Evolutionary conservation across 1,140 invertebrate genomes (phyloP), one percentile per base, ranked within the genome.

Genomic region (Anastatus disparis): DNA sequence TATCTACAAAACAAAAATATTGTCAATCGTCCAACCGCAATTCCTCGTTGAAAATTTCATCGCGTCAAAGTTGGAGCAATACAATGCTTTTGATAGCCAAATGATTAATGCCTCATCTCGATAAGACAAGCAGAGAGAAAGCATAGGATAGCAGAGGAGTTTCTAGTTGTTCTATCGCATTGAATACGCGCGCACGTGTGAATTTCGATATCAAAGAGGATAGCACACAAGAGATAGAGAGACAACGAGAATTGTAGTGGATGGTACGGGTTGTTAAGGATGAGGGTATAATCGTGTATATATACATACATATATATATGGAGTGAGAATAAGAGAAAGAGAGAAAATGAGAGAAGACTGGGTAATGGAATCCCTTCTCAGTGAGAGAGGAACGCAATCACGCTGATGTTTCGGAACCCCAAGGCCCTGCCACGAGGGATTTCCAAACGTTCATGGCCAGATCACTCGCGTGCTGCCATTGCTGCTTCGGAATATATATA

Each of bases 361-460:
- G 78, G 79, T 85, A 85, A 86, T 85, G 83, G 83, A 86, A 86
- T 86, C 84, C 80, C 81, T 84, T 56, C 20, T 10, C 24, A n/a
- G n/a, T 26, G 27, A 3, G 35, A 70, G 77, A 81, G 78, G 77
- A 85, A 81, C 82, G 81, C 84, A 85, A 85, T 85, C 84, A 85
- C 83, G 83, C 77, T 85, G 84, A 84, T 85, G 84, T 85, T 84
- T 82, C 77, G 77, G 78, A 82, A 83, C 79, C 83, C 82, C 76
- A 79, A 79, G 78, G 77, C 4, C 77, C 81, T 61, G 77, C 82
- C 84, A 82, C 83, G 78, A 82, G 83, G 83, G 83, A 85, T 84
- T 85, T 85, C 76, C 79, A 75, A 78, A 77, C 61, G 40, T 79
- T 84, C 81, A 83, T 79, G 82, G 81, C 78, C 80, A 81, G 81